These are phyloP conservation scores for Drosophila melanogaster DNA, from an alignment of 1,140 invertebrate species.

Conservation along the genomic window DNA sequence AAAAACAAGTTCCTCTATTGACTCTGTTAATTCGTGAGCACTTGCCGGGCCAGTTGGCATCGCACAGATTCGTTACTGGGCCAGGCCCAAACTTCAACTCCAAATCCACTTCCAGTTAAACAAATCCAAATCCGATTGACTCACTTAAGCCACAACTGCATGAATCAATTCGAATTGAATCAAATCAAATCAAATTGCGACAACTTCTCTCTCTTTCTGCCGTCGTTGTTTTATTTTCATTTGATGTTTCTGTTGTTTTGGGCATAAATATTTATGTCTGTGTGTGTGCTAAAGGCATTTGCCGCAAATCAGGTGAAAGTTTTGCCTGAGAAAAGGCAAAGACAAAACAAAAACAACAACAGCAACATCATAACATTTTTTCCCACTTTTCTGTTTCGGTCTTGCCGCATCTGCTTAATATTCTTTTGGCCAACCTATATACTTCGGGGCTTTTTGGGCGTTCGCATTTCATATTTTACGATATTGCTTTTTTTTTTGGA, in stretches of 20 bases:
- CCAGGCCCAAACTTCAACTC: conserved; percentile 24
- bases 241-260: conserved; percentile 43
- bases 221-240: conserved; percentile 16
- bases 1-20: conserved; percentile 45
- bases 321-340: conserved; percentile 50
- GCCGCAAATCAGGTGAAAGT: conserved; percentile 51
- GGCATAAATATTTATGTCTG: conserved; percentile 59
- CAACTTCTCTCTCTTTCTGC: conserved; percentile 21
- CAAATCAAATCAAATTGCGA: conserved; percentile 32
- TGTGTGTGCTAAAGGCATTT: conserved; percentile 37
- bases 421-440: conserved; percentile 43
- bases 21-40: conserved; percentile 47
- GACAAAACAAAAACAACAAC: conserved; percentile 26
- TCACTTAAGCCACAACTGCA: conserved; percentile 48
- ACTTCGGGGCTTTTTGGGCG: background rate
- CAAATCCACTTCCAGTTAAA: conserved; percentile 1
- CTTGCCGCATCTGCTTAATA: conserved; percentile 42
- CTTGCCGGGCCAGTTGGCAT: conserved; percentile 31
- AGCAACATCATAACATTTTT: conserved; percentile 10
- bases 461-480: conserved; percentile 24
- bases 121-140: conserved; percentile 36
- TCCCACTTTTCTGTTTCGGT: background rate
- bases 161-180: conserved; percentile 36
- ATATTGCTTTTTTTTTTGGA: conserved; percentile 41
- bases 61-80: conserved; percentile 35